Percentiles rank a stretch among this genome's conserved stretches.
Evolutionary conservation across 1,140 invertebrate genomes (phyloP).

Genomic region (Helicoverpa zea): DNA sequence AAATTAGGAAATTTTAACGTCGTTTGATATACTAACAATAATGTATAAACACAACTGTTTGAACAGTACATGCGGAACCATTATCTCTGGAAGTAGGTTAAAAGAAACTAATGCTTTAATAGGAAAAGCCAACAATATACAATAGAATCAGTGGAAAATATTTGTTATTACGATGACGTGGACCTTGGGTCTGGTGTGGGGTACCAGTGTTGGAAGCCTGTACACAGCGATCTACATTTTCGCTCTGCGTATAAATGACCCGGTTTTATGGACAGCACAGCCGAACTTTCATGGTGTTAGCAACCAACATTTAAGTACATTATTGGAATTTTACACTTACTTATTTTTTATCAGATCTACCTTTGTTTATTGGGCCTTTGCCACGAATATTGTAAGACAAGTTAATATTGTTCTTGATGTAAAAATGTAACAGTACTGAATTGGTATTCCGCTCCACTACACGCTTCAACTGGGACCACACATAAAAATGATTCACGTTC

Average conservation of each 20-base stretch:
- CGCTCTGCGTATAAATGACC: background rate
- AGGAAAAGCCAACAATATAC: constrained; percentile 78
- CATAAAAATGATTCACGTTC: constrained; percentile 76
- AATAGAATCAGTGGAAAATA: constrained; percentile 77
- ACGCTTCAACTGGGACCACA: constrained; percentile 58
- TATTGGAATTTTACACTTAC: too few relatives aligned
- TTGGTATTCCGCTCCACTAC: background rate
- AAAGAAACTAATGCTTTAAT: constrained; percentile 75
- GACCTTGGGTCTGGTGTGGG: constrained; percentile 30
- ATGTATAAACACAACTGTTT: constrained; percentile 22
- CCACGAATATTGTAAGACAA: background rate
- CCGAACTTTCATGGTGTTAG: too few relatives aligned
- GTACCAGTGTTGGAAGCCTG: constrained; percentile 42
- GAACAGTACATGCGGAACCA: constrained; percentile 34
- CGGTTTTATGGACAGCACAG: too few relatives aligned
- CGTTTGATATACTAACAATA: constrained; percentile 16
- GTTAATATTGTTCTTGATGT: too few relatives aligned
- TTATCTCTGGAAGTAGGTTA: constrained; percentile 68
- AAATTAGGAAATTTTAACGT: constrained; percentile 47
- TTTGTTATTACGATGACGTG: constrained; percentile 76
- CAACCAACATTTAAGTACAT: too few relatives aligned
- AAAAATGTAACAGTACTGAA: background rate
- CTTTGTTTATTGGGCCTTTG: too few relatives aligned
- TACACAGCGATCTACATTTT: constrained; percentile 46
- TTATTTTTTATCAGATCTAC: too few relatives aligned